Base-by-base conservation (phyloP, 2,888 invertebrate species). In the Caenorhabditis panamensis region DNA sequence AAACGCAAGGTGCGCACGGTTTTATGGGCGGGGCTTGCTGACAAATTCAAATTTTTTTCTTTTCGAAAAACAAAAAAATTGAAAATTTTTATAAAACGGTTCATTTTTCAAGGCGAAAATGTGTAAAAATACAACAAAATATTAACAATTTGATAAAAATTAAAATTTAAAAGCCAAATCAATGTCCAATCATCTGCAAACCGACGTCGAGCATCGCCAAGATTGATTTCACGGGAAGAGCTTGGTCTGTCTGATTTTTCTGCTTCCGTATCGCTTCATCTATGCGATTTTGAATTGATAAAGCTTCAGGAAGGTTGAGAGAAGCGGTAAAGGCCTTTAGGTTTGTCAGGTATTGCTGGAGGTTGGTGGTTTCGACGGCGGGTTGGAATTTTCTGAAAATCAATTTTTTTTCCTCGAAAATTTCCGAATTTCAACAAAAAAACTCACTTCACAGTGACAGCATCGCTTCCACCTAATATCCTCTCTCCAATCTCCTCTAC, bases 151-250 rank as follows among this genome's bases (percentile, higher is more conserved):
- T 53, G 22, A 20, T 53, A 24, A 24, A 24, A 16, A 53, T 24
- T 26, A 24, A 24, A 53, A 53, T 64, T 56, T n/a, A n/a, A n/a
- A n/a, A n/a, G 31, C 9, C 31, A 31, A 31, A 31, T 31, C 31
- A 59, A 13, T 56, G 56, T 11, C 59, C 68, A 22, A 68, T 49
- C 58, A 59, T 44, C 36, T 68, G 58, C 8, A 68, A 24, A 11
- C 58, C 68, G 22, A 36, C 11, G 49, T 68, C 68, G 24, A 68
- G 58, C 47, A 68, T 49, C 18, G 47, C 47, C 18, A n/a, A 24
- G 36, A 68, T 31, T 16, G 26, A 11, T 5, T 58, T 24, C 6
- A 59, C 36, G 20, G 68, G 31, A 20, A 68, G 13, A 5, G 58
- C 13, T 16, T 5, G 49, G 13, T 68, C 58, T 0, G 1, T 9